Percentiles rank a stretch among this genome's conserved stretches.
These are phyloP conservation scores for Orthonyx spaldingii DNA, from an alignment of 2,113 vertebrate species.

Conservation along the genomic window DNA sequence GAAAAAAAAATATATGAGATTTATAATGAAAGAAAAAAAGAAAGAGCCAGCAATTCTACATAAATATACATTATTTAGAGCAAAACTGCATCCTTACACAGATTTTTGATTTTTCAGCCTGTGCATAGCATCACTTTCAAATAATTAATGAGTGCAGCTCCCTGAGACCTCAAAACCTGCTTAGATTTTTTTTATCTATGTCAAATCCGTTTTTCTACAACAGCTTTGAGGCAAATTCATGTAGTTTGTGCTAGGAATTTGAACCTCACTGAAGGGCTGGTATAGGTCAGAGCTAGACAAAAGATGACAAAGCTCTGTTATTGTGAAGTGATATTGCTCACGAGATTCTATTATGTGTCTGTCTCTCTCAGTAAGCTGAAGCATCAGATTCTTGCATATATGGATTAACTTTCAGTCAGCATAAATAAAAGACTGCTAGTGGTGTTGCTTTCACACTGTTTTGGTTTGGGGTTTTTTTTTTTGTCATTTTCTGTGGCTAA, in stretches of 20 bases:
- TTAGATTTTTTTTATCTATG: conserved; percentile 10
- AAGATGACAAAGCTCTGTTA: conserved; percentile 77
- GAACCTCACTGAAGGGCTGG: conserved; percentile 65
- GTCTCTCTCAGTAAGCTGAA: conserved; percentile 79
- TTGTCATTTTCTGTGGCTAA: conserved; percentile 57
- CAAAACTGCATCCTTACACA: background rate
- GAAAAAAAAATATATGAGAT: background rate
- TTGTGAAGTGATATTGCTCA: conserved; percentile 62
- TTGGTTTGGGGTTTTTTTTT: background rate
- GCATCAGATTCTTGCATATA: conserved; percentile 80
- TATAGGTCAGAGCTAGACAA: conserved; percentile 69
- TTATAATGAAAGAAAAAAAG: background rate
- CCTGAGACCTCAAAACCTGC: conserved; percentile 24
- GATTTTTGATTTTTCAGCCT: conserved; percentile 13
- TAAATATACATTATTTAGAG: conserved; percentile 4
- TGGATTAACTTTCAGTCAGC: conserved; percentile 80
- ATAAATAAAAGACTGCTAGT: conserved; percentile 79
- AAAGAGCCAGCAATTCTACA: background rate
- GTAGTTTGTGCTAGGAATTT: conserved; percentile 67
- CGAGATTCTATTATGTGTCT: conserved; percentile 78
- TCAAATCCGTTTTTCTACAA: conserved; percentile 58
- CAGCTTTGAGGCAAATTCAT: conserved; percentile 72
- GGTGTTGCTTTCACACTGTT: background rate
- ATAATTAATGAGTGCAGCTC: conserved; percentile 15
- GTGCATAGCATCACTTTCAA: background rate